These are phyloP conservation scores for Hyperopisus bebe DNA, from an alignment of 2,113 vertebrate genomes.

Conservation along the genomic window DNA sequence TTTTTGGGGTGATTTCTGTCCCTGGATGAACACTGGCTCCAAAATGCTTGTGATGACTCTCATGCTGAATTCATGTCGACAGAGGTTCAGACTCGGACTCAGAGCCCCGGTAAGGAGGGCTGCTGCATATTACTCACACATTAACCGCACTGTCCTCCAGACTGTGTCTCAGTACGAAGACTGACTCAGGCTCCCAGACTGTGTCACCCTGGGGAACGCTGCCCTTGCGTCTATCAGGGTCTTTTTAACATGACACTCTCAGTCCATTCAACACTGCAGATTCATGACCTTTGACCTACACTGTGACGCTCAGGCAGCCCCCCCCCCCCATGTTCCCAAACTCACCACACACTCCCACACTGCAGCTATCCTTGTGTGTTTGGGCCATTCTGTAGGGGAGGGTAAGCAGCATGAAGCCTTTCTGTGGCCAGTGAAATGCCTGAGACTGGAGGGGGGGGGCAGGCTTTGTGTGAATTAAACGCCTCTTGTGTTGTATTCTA, in stretches of 20 bases:
- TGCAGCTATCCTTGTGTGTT: neutral
- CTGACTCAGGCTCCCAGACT: neutral
- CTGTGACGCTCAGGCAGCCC: neutral
- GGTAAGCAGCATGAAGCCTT: neutral
- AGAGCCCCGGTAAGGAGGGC: neutral
- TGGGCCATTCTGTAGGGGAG: neutral
- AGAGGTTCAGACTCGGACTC: neutral
- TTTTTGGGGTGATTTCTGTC: neutral
- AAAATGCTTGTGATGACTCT: neutral
- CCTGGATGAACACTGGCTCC: neutral
- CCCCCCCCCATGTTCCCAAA: neutral
- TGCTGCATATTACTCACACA: neutral
- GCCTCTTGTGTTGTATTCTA: neutral
- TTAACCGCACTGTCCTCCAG: neutral
- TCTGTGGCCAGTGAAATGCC: neutral
- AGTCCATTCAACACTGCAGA: neutral
- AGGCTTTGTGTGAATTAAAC: neutral
- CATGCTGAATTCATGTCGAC: neutral
- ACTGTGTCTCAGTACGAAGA: neutral
- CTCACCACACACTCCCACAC: neutral
- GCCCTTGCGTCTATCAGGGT: neutral
- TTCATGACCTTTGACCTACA: neutral
- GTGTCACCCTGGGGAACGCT: neutral
- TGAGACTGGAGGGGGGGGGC: neutral
- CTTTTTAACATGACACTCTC: neutral